Base-by-base conservation (phyloP, 2,113 vertebrate species). In the Pterophyllum scalare region DNA sequence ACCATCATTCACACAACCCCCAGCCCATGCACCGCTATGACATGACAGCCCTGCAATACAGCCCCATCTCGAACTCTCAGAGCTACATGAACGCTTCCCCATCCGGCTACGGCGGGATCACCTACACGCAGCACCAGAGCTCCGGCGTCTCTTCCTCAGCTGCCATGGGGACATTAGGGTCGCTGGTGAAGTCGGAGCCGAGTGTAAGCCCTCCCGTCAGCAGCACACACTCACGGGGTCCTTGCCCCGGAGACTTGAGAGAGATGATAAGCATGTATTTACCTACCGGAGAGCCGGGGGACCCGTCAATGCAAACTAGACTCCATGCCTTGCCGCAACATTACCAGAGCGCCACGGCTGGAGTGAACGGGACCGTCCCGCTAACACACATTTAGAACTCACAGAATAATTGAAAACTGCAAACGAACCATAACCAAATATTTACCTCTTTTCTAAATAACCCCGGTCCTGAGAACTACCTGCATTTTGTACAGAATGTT, bases 241-340 rank as follows among this genome's bases (percentile, higher is more conserved):
- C 98, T 17, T 99, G 98, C 93, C 97, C 98, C 87, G 98, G 98
- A 96, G 98, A 99, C 96, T 97, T 99, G 95, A 96, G 98, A 88
- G 98, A 99, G 94, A 99, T 99, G 98, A 99, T 99, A 95, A 99
- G 98, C 95, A 99, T 99, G 98, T 99, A 99, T 97, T 97, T 99
- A 96, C 98, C 98, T 26, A 97, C 96, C 79, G 97, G 97, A 81
- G 98, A 99, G 92, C 96, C 96, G 52, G 97, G 96, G 62, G 98
- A 98, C 92, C 97, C 97, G 88, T 96, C 96, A 59, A 97, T 97
- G 87, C 97, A 98, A 87, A 97, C 97, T 95, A 97, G 98, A 94
- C 97, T 99, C 75, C 98, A 98, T 91, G 96, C 97, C 81, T 93
- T 99, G 93, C 97, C 98, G 89, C 97, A 98, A 89, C 98, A 99